Base-by-base conservation (phyloP, 2,113 vertebrate genomes). In the Xiphorhynchus elegans region DNA sequence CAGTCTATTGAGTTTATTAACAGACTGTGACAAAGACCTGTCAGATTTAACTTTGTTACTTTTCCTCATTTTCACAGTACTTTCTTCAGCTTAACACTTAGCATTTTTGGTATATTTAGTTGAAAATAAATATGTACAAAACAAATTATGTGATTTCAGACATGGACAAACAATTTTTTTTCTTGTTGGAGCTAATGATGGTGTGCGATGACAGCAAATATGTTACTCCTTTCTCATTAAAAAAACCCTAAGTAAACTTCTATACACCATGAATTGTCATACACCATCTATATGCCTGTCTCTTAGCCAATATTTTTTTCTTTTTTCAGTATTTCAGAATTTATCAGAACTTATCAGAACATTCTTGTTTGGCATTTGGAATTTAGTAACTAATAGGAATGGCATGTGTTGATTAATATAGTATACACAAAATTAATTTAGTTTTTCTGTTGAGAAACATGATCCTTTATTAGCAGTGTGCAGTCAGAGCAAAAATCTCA, bases 141-240 rank as follows among this genome's bases (percentile, higher is more conserved):
- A 88, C 8, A 58, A 40, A 85, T 53, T 2, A 72, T 2, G 2
- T 75, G 4, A 69, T 60, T 74, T 77, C 17, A 85, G 52, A 63
- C 13, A 58, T 3, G 9, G 31, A 33, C 14, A 55, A 91, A 17
- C 2, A 19, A 44, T 47, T 35, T 2, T 44, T 18, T 66, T 55
- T 76, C 39, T 83, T n/a, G 60, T 60, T 63, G 20, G 28, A 66
- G 4, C 3, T 66, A 53, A 44, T 12, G 13, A 5, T 69, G 2
- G 4, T 46, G 21, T 83, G 6, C 19, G 31, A 23, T 16, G 33
- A 55, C 39, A 73, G 13, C 15, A 75, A 79, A 80, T 60, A 59
- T 0, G 1, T 86, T 82, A 59, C 31, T 60, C 42, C 55, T 60
- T 7, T 28, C 7, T 2, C 7, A n/a, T 20, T 3, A 1, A n/a